These are phyloP conservation scores for Drosophila dunni DNA, from an alignment of 1,140 invertebrate species.

Conservation along the genomic window DNA sequence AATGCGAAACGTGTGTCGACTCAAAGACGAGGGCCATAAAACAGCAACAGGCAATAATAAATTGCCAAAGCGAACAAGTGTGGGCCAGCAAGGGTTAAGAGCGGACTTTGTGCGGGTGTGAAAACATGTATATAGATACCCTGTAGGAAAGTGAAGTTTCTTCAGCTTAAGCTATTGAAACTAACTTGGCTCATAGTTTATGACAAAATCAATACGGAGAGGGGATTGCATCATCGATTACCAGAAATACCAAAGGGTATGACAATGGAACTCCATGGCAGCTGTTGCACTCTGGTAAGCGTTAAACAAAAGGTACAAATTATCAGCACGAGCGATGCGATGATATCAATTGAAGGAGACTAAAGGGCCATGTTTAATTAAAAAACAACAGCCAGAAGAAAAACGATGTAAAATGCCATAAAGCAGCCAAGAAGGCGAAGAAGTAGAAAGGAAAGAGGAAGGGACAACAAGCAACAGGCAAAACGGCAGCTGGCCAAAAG, in stretches of 20 bases:
- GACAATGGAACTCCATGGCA: slow-evolving; percentile 2
- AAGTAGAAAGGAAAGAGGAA: slow-evolving; percentile 1
- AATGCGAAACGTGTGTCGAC: slow-evolving; percentile 69
- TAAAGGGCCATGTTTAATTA: slow-evolving; percentile 65
- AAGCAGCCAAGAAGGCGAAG: background rate
- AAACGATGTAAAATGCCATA: slow-evolving; percentile 28
- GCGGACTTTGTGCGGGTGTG: background rate
- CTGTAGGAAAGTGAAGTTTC: background rate
- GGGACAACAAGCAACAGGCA: slow-evolving; percentile 18
- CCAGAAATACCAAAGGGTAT: background rate
- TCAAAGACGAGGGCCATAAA: slow-evolving; percentile 51
- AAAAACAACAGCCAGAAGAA: slow-evolving; percentile 63
- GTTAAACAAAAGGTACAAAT: slow-evolving; percentile 44
- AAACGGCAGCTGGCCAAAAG: slow-evolving; percentile 56
- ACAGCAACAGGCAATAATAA: slow-evolving; percentile 58
- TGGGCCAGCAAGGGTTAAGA: slow-evolving; percentile 5
- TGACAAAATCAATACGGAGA: background rate
- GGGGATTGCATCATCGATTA: background rate
- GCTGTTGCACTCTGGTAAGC: slow-evolving; percentile 22
- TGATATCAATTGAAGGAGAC: slow-evolving; percentile 25
- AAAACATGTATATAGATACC: background rate
- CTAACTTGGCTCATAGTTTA: background rate
- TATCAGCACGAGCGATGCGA: slow-evolving; percentile 46
- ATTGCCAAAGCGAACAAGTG: slow-evolving; percentile 38
- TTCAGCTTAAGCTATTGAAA: background rate